phyloP scores from a whole-genome alignment of 2,888 invertebrate species.

The Pegoplata infirma region DNA sequence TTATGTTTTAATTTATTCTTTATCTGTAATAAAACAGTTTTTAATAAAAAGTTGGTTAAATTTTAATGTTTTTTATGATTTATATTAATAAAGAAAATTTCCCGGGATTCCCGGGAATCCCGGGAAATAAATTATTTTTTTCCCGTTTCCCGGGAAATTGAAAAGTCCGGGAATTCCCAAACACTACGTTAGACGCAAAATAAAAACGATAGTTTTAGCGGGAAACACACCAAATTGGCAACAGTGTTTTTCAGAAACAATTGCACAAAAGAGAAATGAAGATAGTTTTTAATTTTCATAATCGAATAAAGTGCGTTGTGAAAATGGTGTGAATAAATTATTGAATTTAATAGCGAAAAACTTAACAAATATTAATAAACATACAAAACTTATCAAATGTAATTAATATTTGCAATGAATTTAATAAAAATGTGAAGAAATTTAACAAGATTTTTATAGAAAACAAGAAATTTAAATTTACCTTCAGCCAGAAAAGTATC shows the following conservation, averaged over 20 bases:
- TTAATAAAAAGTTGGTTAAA: no score
- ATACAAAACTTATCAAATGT: background rate
- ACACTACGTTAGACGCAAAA: no score
- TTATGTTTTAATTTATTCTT: no score
- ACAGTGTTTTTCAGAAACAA: background rate
- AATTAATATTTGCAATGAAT: background rate
- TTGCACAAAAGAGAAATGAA: background rate
- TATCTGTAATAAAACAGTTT: no score
- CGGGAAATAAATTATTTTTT: no score
- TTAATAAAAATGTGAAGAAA: background rate
- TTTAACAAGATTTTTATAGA: background rate
- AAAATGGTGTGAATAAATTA: slow-evolving; percentile 28
- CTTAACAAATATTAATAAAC: background rate
- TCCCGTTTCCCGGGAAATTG: no score
- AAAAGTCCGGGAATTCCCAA: no score
- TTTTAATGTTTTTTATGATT: no score
- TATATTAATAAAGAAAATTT: no score
- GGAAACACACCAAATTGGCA: no score
- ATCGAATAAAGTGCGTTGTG: slow-evolving; percentile 35
- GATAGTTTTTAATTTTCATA: slow-evolving; percentile 19
- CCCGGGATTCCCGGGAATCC: no score
- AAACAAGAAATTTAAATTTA: background rate
- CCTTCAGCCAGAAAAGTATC: background rate
- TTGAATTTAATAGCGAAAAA: background rate
- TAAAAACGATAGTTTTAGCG: no score